Percentiles rank a stretch among this genome's conserved stretches.
phyloP scores from a whole-genome alignment of 2,888 invertebrate genomes.

The Uloborus plumipes region DNA sequence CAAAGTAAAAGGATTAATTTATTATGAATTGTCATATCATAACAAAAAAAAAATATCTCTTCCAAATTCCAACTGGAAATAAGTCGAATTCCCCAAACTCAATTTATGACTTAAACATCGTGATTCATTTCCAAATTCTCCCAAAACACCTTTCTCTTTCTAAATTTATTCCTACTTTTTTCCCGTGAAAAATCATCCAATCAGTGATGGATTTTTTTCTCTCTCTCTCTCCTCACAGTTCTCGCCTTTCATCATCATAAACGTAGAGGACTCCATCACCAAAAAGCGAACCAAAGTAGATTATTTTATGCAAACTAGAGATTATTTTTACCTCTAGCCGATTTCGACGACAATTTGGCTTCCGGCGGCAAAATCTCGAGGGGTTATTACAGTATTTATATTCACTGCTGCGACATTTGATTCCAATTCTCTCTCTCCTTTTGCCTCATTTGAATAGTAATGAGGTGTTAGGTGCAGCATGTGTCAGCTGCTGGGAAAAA shows the following conservation, averaged over 20 bases:
- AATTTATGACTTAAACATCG: slow-evolving; percentile 43
- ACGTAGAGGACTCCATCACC: slow-evolving; percentile 28
- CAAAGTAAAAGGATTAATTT: too few relatives aligned
- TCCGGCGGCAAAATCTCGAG: slow-evolving; percentile 48
- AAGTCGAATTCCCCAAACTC: slow-evolving; percentile 33
- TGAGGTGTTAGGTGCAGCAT: slow-evolving; percentile 15
- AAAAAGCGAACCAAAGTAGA: slow-evolving; percentile 50
- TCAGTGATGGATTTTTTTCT: neutral
- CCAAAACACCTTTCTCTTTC: slow-evolving; percentile 7
- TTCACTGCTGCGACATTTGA: slow-evolving; percentile 51
- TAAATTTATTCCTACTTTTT: slow-evolving; percentile 5
- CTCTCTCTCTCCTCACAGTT: neutral
- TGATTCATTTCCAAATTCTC: slow-evolving; percentile 25
- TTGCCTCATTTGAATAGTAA: slow-evolving; percentile 62
- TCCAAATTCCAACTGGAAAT: neutral
- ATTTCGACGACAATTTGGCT: slow-evolving; percentile 57
- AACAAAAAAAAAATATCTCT: too few relatives aligned
- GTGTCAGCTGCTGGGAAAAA: neutral
- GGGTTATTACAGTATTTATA: slow-evolving; percentile 57
- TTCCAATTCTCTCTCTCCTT: slow-evolving; percentile 47
- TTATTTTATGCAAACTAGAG: slow-evolving; percentile 58
- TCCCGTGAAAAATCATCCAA: neutral
- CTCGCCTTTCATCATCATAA: slow-evolving; percentile 21
- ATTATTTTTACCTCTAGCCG: slow-evolving; percentile 48
- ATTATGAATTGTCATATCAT: too few relatives aligned